These are phyloP conservation scores for Coenobita brevimanus DNA, from an alignment of 1,140 invertebrate genomes.

Conservation along the genomic window DNA sequence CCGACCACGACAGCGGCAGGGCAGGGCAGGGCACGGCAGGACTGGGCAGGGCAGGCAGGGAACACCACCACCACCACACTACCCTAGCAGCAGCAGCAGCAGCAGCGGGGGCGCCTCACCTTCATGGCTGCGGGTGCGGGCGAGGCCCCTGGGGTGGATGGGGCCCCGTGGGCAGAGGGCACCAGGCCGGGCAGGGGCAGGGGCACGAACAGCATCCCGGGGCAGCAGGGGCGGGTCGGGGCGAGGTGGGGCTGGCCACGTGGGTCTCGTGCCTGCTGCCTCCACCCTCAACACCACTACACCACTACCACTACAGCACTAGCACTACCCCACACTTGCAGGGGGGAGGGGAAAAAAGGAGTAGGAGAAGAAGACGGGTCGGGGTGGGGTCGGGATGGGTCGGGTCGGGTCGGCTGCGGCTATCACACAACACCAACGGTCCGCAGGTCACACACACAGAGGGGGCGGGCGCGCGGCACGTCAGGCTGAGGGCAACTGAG, in stretches of 20 bases:
- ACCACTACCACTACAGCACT: too few species aligned
- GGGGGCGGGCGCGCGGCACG: constrained; percentile 43
- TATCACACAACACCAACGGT: constrained; percentile 28
- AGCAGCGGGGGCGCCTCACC: constrained; percentile 53
- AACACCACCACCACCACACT: too few species aligned
- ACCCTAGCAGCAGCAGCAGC: neutral
- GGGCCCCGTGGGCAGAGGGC: constrained; percentile 67
- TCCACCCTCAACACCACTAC: too few species aligned
- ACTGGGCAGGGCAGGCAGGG: too few species aligned
- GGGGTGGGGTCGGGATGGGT: neutral
- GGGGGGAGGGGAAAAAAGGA: too few species aligned
- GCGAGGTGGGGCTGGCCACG: constrained; percentile 2
- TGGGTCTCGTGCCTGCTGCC: too few species aligned
- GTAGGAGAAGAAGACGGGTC: too few species aligned
- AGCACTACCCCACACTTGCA: neutral
- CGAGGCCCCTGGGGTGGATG: constrained; percentile 67
- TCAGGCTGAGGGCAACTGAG: constrained; percentile 48
- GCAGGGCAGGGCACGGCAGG: too few species aligned
- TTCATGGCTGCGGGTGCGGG: constrained; percentile 68
- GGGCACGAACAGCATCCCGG: constrained; percentile 68
- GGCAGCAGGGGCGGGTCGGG: constrained; percentile 8
- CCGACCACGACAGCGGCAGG: too few species aligned
- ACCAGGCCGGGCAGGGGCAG: constrained; percentile 68
- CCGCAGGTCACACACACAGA: too few species aligned
- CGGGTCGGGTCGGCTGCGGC: constrained; percentile 6